These are phyloP conservation scores for Sinocyclocheilus rhinocerous DNA, from an alignment of 2,113 vertebrate genomes.

Conservation along the genomic window DNA sequence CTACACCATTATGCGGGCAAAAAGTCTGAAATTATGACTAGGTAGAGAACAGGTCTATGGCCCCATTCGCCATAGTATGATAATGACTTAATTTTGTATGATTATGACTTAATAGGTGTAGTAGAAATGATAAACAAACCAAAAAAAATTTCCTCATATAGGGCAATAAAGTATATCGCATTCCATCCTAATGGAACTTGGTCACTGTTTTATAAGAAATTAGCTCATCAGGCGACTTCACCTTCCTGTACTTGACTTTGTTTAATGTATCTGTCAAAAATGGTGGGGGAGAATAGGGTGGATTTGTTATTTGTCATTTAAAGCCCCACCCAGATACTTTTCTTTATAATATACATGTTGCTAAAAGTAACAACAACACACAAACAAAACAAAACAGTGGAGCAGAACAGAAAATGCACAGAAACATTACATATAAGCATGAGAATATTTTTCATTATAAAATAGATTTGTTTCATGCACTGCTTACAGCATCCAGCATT, in stretches of 20 bases:
- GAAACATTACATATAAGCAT: not conserved
- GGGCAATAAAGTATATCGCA: not conserved
- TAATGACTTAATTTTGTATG: not conserved
- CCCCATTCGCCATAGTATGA: not conserved
- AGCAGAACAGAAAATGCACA: not conserved
- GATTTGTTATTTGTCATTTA: not conserved
- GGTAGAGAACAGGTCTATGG: not conserved
- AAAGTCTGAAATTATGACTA: not conserved
- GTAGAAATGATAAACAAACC: not conserved
- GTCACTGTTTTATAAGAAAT: not conserved
- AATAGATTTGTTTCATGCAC: not conserved
- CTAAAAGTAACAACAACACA: not conserved
- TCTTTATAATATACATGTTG: not conserved
- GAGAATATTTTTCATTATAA: not conserved
- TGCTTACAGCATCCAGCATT: not conserved
- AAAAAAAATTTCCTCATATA: not conserved
- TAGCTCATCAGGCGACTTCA: not conserved
- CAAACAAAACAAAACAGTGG: not conserved
- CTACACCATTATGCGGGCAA: not conserved
- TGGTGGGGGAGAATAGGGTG: not conserved
- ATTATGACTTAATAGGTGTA: not conserved
- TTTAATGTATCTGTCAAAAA: not conserved
- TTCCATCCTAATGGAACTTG: not conserved
- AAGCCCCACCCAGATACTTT: not conserved
- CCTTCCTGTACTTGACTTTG: not conserved